Evolutionary conservation across 2,113 vertebrate species (phyloP), one percentile per base, ranked within the genome.

Genomic region (Hepsetus odoe): DNA sequence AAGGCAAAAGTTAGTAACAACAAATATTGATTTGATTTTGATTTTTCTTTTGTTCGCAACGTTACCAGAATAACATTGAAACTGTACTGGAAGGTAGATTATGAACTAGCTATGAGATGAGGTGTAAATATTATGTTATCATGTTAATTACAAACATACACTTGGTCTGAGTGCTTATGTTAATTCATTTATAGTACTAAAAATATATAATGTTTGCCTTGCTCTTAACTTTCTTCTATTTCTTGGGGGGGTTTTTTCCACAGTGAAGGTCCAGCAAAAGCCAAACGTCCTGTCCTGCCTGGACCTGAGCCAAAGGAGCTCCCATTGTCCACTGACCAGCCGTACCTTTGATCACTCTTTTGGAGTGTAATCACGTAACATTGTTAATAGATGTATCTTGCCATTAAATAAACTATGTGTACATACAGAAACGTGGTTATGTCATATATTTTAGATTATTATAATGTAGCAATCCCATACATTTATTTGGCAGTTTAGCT

Each of bases 241-340:
- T 24, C 26, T 13, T 30, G 64, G 18, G 56, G 35, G 4, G 72
- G 1, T 79, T 62, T 38, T 24, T 67, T 42, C 61, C 26, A 0
- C 72, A 98, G 96, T 65, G 86, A 95, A 51, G 83, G 59, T 9
- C 14, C 88, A 66, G 82, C 87, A 69, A 68, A 84, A 32, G 87
- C 82, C 35, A 98, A 95, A 85, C 86, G 33, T n/a, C 89, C 95
- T 0, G 93, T 96, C 83, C 91, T 90, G 0, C 97, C 97, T 0
- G 96, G 94, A 6, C 30, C 85, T 14, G 59, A 71, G 0, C 75
- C 88, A 2, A 90, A 81, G 82, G 91, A 87, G 14, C 94, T 94
- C 74, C 78, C 91, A 3, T 88, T 98, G 28, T 98, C 96, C 6
- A 91, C 83, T 51, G 97, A 98, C n/a, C 88, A 98, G 85, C 96